Evolutionary conservation across 2,113 vertebrate genomes (phyloP).

Genomic region (Calidris pugnax): DNA sequence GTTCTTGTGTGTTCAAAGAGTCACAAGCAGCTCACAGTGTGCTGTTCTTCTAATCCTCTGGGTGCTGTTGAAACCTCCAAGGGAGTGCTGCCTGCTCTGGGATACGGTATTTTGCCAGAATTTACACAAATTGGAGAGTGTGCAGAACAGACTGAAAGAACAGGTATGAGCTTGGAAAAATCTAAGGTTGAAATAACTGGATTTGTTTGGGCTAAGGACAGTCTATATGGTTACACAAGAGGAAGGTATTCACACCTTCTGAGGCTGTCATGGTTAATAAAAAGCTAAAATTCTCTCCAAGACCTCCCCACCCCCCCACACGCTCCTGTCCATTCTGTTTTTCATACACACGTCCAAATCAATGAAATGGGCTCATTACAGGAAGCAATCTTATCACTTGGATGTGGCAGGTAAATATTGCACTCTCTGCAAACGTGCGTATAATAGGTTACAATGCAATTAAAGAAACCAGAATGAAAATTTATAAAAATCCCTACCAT

Average conservation of each 20-base stretch:
- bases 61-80: background rate
- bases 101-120: background rate
- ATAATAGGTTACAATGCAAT: background rate
- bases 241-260: background rate
- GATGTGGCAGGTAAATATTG: background rate
- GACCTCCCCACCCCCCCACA: background rate
- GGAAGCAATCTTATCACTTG: background rate
- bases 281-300: background rate
- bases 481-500: background rate
- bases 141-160: background rate
- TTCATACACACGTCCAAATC: background rate
- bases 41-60: background rate
- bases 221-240: background rate
- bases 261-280: background rate
- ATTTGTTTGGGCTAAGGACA: background rate
- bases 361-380: background rate
- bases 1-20: background rate
- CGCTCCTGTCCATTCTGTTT: background rate
- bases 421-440: background rate
- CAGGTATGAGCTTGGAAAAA: background rate
- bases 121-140: background rate
- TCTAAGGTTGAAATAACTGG: background rate
- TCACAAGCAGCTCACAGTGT: background rate
- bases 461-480: conserved; percentile 15
- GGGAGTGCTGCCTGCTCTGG: background rate